These are phyloP conservation scores for Aphelocoma californica DNA, from an alignment of 2,797 vertebrate species.

Conservation along the genomic window DNA sequence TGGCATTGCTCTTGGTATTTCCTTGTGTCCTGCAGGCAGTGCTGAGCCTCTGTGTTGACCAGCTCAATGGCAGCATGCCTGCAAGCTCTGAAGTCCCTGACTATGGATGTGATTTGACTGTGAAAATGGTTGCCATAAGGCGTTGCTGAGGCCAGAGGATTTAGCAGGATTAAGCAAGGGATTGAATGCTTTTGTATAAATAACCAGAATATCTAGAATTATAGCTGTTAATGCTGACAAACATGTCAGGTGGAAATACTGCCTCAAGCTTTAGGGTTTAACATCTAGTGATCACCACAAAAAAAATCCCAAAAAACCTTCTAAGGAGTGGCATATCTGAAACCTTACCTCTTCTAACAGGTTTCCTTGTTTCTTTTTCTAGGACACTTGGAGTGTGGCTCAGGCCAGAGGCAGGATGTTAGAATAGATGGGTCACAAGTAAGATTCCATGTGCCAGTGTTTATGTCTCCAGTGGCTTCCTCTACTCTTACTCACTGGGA, in stretches of 20 bases:
- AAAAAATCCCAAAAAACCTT: neutral
- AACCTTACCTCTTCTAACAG: neutral
- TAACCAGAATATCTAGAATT: conserved; percentile 10
- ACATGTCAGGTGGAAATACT: neutral
- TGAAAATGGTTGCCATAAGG: neutral
- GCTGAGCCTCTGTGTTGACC: neutral
- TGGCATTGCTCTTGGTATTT: neutral
- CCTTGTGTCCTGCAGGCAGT: neutral
- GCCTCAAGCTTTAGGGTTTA: neutral
- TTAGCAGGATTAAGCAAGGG: conserved; percentile 20
- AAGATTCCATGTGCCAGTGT: neutral
- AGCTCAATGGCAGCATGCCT: neutral
- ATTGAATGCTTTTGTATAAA: neutral
- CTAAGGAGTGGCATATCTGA: neutral
- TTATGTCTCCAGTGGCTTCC: neutral
- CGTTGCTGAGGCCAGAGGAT: neutral
- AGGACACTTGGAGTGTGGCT: neutral
- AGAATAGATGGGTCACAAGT: neutral
- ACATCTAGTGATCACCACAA: neutral
- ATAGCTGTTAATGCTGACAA: neutral
- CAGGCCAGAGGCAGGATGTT: neutral
- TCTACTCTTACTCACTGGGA: neutral
- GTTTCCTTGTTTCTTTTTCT: neutral
- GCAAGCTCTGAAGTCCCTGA: neutral
- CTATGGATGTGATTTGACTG: conserved; percentile 1